phyloP scores from a whole-genome alignment of 2,797 vertebrate species.

The Spheniscus humboldti region DNA sequence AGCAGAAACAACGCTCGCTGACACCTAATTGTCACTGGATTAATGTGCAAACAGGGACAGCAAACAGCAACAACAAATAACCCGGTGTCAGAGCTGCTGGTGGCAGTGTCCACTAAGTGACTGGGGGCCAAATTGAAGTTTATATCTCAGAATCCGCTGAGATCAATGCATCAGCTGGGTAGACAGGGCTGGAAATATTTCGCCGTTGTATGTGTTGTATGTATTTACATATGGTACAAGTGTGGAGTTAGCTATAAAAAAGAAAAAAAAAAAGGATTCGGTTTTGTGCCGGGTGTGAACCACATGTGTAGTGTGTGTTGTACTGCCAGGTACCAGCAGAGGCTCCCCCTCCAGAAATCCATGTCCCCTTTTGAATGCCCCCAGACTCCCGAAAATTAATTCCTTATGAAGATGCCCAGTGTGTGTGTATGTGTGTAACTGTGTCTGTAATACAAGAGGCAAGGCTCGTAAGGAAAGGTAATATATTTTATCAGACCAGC shows the following conservation, averaged over 20 bases:
- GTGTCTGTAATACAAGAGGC: background rate
- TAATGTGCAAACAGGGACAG: slow-evolving; percentile 92
- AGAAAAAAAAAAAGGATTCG: rapidly evolving
- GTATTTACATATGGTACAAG: slow-evolving; percentile 20
- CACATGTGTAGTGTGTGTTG: rapidly evolving
- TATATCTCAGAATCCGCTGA: slow-evolving; percentile 70
- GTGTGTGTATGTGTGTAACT: background rate
- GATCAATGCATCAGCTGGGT: slow-evolving; percentile 63
- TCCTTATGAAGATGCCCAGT: background rate
- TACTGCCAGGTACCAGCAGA: background rate
- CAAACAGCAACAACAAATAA: slow-evolving; percentile 83
- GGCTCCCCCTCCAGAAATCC: background rate
- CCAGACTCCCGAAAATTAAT: background rate
- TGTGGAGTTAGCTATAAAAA: background rate
- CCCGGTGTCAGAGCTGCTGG: slow-evolving; percentile 78
- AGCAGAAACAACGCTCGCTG: slow-evolving; percentile 89
- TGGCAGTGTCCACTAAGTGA: slow-evolving; percentile 81
- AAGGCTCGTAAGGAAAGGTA: background rate
- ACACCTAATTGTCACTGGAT: slow-evolving; percentile 97
- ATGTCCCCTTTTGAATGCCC: background rate
- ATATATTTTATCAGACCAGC: background rate
- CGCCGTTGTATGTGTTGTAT: background rate
- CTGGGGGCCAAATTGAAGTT: slow-evolving; percentile 78
- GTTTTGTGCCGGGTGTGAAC: background rate
- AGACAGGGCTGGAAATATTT: slow-evolving; percentile 44